phyloP scores from a whole-genome alignment of 2,113 vertebrate genomes.

The Gobio gobio region DNA sequence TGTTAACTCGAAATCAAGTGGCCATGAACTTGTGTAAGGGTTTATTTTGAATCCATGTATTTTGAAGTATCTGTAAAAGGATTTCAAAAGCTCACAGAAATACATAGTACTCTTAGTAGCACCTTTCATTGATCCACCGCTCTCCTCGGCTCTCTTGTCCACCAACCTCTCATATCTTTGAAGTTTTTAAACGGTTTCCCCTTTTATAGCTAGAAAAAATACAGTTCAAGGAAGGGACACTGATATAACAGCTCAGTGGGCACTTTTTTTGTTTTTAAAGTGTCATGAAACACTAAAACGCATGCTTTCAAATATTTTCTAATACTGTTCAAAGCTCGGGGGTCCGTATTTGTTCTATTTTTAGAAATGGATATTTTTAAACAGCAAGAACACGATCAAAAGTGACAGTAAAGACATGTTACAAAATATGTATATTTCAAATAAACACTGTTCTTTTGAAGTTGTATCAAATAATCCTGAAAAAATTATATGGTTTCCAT shows the following conservation, averaged over 20 bases:
- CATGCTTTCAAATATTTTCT: not conserved
- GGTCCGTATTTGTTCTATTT: not conserved
- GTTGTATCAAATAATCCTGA: too few relatives aligned
- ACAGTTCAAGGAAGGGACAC: not conserved
- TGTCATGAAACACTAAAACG: not conserved
- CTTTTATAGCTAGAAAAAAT: conserved; percentile 12
- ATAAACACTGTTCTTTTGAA: too few relatives aligned
- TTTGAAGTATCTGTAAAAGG: not conserved
- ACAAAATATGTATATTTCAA: too few relatives aligned
- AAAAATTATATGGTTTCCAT: too few relatives aligned
- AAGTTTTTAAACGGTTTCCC: not conserved
- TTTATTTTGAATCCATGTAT: not conserved
- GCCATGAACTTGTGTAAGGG: not conserved
- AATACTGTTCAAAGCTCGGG: not conserved
- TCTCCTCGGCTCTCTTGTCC: not conserved
- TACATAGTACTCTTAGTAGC: not conserved
- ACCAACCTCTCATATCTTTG: not conserved
- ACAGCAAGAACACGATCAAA: not conserved
- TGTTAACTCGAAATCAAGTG: conserved; percentile 37
- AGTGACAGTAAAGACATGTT: not conserved
- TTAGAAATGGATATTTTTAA: not conserved
- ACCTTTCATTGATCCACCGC: not conserved
- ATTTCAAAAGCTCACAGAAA: too few relatives aligned
- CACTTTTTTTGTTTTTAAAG: not conserved
- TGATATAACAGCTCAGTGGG: not conserved